Percentiles rank a stretch among this genome's conserved stretches.
Conservation (phyloP, 2,888 invertebrate genomes). For the Metacarcinus magister region DNA sequence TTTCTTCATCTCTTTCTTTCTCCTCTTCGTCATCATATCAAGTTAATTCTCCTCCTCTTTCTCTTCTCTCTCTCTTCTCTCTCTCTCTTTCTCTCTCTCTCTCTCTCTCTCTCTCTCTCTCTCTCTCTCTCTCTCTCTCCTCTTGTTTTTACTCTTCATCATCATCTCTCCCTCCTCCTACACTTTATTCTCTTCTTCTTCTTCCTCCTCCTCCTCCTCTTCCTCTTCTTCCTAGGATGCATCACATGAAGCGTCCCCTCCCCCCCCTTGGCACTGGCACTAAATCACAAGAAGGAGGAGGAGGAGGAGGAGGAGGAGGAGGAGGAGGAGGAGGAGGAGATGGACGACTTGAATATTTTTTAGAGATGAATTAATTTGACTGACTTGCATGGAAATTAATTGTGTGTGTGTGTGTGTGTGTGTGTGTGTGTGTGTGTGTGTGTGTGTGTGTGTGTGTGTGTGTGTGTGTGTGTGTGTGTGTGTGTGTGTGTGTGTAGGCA, state of each 20-base stretch:
- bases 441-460: conserved; percentile 64
- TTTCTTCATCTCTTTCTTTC: background rate
- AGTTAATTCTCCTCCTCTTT: background rate
- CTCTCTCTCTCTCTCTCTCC: background rate
- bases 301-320: conserved; percentile 48
- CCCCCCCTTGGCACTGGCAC: background rate
- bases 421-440: conserved; percentile 64
- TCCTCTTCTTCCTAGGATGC: background rate
- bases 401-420: conserved; percentile 42
- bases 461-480: conserved; percentile 62
- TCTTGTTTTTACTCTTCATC: background rate
- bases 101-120: background rate
- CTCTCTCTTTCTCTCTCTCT: no score
- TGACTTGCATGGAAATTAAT: background rate
- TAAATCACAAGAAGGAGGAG: background rate
- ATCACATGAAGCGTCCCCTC: background rate
- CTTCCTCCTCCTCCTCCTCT: background rate
- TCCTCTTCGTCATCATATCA: background rate
- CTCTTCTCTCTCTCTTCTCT: background rate
- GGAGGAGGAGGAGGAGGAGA: conserved; percentile 35
- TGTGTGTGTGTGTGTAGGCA: background rate
- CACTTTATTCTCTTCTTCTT: background rate
- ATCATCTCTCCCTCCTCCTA: background rate
- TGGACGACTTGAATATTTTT: background rate
- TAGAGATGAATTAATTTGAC: background rate